Conservation (phyloP, 2,113 vertebrate genomes). For the Aptenodytes patagonicus region DNA sequence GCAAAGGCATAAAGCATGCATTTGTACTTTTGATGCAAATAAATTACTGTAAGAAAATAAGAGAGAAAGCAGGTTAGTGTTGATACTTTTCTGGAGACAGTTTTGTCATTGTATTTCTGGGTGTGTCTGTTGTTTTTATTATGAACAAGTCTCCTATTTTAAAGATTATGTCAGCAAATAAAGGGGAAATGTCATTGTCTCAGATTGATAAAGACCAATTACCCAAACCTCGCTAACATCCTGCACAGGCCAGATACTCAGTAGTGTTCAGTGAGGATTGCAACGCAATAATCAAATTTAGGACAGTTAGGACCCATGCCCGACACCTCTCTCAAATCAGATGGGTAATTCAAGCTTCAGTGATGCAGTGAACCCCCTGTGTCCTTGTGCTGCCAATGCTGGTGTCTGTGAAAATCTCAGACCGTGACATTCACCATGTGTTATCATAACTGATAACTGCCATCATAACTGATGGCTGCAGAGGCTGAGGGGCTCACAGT, state of each 20-base stretch:
- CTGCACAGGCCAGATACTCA: background rate
- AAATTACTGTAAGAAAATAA: background rate
- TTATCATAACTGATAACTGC: no score
- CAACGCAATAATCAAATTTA: accelerated
- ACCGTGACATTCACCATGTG: accelerated
- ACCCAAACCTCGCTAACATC: background rate
- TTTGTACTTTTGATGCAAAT: background rate
- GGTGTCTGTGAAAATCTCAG: no score
- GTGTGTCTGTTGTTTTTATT: background rate
- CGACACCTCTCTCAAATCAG: accelerated
- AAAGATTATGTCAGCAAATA: background rate
- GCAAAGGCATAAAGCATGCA: background rate
- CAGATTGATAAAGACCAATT: background rate
- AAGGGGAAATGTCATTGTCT: background rate
- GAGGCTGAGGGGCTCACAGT: accelerated
- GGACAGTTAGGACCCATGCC: accelerated
- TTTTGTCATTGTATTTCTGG: background rate
- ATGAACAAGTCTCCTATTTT: background rate
- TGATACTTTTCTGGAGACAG: background rate
- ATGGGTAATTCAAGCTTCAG: accelerated
- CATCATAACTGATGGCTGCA: no score
- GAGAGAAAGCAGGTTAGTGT: background rate
- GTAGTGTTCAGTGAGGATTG: background rate
- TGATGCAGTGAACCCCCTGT: accelerated
- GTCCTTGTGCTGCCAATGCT: background rate